Base-by-base conservation (phyloP, 2,797 vertebrate species). In the Sarcoramphus papa region DNA sequence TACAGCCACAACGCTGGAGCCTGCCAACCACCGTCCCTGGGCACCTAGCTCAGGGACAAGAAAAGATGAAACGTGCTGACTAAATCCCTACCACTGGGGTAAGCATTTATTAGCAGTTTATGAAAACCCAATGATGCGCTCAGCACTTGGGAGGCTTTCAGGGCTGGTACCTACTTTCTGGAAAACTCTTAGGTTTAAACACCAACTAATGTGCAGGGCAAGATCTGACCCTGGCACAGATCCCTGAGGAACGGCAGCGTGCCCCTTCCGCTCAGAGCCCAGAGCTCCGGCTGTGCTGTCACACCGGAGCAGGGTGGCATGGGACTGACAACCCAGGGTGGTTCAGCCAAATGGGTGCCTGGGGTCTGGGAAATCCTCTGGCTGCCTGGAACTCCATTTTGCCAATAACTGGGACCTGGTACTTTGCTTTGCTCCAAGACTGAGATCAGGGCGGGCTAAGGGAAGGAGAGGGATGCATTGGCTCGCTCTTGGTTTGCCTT, bases 231-330 rank as follows among this genome's bases (percentile, higher is more conserved):
- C 57, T 25, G 12, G 54, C 0, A 4, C 41, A 57, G 41, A 37
- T 20, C 35, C 25, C 51, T 20, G 35, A 67, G 12, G 37, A 80
- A 30, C 0, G 2, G 62, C 73, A 89, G 48, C 0, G 3, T 0
- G 5, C 35, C n/a, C 83, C 5, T 84, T 47, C 68, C 14, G 41
- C 28, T 73, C n/a, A 56, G 50, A 47, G 50, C 22, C 14, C 68
- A 65, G 81, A 67, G 67, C 48, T 65, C 64, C 0, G 6, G 37
- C 70, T 40, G 20, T 8, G 54, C 47, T 59, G 50, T 30, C 27
- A 40, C 63, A 70, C 9, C 2, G 9, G 11, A 72, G 20, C 23
- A 53, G 41, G 45, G 45, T 27, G 80, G 37, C 11, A 41, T 0
- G 13, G 30, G 28, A 28, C 4, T 27, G 35, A 67, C 31, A 85